Percentiles rank a stretch among this genome's conserved stretches.
Evolutionary conservation across 2,113 vertebrate genomes (phyloP).

Genomic region (Micronycteris hirsuta): DNA sequence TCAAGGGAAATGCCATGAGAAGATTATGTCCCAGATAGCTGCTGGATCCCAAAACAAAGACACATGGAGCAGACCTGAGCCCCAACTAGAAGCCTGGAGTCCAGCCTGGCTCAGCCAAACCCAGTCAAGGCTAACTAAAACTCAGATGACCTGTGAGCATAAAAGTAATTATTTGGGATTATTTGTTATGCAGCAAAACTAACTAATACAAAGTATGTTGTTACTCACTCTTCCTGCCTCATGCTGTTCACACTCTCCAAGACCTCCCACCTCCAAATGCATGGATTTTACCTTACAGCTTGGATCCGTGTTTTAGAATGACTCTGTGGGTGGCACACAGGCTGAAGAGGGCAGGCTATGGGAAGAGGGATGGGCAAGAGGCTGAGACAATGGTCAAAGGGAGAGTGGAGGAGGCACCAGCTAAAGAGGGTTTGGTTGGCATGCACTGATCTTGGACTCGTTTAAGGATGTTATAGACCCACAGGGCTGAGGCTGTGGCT

Average conservation of each 20-base stretch:
- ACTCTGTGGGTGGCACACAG: not conserved
- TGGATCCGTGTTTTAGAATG: not conserved
- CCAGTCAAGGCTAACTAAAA: not conserved
- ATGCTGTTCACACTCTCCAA: not conserved
- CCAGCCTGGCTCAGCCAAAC: not conserved
- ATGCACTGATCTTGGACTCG: not conserved
- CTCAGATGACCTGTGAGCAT: not conserved
- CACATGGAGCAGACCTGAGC: not conserved
- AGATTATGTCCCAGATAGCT: not conserved
- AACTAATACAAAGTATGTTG: not conserved
- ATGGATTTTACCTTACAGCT: not conserved
- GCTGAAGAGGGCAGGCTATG: not conserved
- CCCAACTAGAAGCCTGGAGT: not conserved
- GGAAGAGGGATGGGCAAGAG: not conserved
- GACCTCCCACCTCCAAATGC: not conserved
- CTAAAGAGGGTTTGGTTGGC: not conserved
- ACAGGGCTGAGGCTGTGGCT: not conserved
- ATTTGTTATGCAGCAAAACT: not conserved
- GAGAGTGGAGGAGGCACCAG: not conserved
- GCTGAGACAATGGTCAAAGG: not conserved
- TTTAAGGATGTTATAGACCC: not conserved
- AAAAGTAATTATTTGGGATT: not conserved
- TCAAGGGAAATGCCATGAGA: not conserved
- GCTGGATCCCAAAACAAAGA: not conserved
- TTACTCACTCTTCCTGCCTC: not conserved